These are phyloP conservation scores for Danio tinwini DNA, from an alignment of 2,797 vertebrate genomes.

Conservation along the genomic window DNA sequence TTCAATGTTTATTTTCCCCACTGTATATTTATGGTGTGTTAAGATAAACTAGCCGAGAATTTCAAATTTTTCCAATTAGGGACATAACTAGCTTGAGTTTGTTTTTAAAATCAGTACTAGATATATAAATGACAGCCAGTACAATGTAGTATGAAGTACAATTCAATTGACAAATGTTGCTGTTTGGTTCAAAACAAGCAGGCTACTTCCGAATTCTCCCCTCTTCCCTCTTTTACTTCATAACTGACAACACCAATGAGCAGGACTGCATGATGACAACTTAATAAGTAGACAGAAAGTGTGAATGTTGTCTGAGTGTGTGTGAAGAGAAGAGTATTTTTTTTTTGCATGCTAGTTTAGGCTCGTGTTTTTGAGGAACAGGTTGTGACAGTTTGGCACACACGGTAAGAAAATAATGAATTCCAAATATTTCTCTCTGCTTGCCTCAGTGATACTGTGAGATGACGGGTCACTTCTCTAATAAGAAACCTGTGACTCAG, in stretches of 20 bases:
- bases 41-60: neutral
- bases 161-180: neutral
- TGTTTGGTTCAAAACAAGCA: conserved; percentile 15
- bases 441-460: conserved; percentile 26
- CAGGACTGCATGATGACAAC: conserved; percentile 16
- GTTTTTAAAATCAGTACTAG: neutral
- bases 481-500: conserved; percentile 54
- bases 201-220: neutral
- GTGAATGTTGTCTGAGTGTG: conserved; percentile 22
- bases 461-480: conserved; percentile 47
- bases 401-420: conserved; percentile 44
- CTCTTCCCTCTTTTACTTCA: conserved; percentile 5
- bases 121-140: neutral
- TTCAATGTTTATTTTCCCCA: too few species aligned
- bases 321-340: conserved; percentile 7
- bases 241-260: conserved; percentile 40
- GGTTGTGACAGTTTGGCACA: conserved; percentile 49
- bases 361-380: neutral
- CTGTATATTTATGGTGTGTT: too few species aligned
- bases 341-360: conserved; percentile 17
- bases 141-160: neutral
- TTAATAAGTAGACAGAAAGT: conserved; percentile 33
- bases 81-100: neutral
- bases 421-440: conserved; percentile 32
- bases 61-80: neutral